These are phyloP conservation scores for Papilio gigon DNA, from an alignment of 2,888 invertebrate genomes.

Conservation along the genomic window DNA sequence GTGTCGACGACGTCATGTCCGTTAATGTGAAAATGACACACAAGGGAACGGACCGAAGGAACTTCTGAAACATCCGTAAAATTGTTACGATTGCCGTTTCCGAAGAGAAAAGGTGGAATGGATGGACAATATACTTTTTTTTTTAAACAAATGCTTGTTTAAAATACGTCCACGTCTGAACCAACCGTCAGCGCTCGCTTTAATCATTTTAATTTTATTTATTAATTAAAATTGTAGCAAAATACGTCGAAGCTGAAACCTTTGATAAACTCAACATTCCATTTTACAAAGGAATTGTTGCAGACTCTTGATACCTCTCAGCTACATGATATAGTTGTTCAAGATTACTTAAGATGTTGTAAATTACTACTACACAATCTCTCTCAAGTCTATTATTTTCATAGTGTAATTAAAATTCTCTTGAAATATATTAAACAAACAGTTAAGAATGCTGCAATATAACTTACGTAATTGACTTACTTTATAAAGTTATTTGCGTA, in stretches of 20 bases:
- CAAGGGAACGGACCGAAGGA: too few species aligned
- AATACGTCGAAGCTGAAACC: neutral
- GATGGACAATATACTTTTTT: too few species aligned
- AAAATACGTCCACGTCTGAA: too few species aligned
- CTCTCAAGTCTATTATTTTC: neutral
- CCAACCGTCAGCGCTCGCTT: too few species aligned
- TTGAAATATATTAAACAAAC: too few species aligned
- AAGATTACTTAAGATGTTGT: too few species aligned
- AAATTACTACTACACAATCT: neutral
- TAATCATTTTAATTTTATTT: too few species aligned
- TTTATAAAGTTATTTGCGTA: conserved; percentile 64
- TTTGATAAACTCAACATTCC: neutral
- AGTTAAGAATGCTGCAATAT: neutral
- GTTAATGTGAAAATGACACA: too few species aligned
- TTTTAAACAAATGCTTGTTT: too few species aligned
- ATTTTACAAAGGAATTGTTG: conserved; percentile 9
- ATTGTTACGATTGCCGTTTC: too few species aligned
- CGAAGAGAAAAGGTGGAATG: too few species aligned
- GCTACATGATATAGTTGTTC: neutral
- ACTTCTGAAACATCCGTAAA: too few species aligned
- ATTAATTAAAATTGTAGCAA: neutral
- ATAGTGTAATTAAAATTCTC: neutral
- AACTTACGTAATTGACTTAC: conserved; percentile 52
- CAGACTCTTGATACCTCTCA: neutral
- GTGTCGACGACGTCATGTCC: neutral